A percentile compares a stretch with the other conserved stretches of the same genome.
phyloP scores from a whole-genome alignment of 2,113 vertebrate species.

The Oostethus manadensis region DNA sequence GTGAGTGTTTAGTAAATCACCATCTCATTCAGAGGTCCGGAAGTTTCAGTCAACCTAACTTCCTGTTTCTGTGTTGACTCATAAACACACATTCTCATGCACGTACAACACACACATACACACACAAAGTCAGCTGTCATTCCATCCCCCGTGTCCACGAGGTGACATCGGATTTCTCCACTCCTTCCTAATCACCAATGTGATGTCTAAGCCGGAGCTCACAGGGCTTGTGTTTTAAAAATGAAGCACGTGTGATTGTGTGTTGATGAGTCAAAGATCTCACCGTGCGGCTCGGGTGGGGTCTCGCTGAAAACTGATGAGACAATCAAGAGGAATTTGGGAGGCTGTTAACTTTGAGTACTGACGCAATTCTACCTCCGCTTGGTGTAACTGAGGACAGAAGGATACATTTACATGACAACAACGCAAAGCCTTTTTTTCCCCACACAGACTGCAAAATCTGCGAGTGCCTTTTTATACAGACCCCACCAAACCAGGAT shows the following conservation, averaged over 20 bases:
- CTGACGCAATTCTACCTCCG: conserved; percentile 38
- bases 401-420: no score
- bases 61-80: conserved; percentile 12
- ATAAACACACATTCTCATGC: not conserved
- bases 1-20: conserved; percentile 1
- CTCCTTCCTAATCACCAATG: conserved; percentile 40
- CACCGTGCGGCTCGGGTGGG: conserved; percentile 39
- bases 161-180: conserved; percentile 31
- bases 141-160: conserved; percentile 9
- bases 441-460: no score
- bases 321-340: conserved; percentile 39
- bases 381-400: not conserved
- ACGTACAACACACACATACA: conserved; percentile 5
- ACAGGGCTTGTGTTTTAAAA: not conserved
- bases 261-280: conserved; percentile 30
- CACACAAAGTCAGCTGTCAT: conserved; percentile 32
- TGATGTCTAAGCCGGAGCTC: conserved; percentile 24
- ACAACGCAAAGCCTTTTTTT: no score
- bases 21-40: conserved; percentile 15
- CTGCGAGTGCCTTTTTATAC: no score
- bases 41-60: conserved; percentile 32
- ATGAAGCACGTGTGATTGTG: conserved; percentile 31
- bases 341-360: conserved; percentile 16
- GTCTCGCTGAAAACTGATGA: conserved; percentile 32
- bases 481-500: no score